Conservation (phyloP, 1,140 invertebrate genomes). For the Heliothis virescens region DNA sequence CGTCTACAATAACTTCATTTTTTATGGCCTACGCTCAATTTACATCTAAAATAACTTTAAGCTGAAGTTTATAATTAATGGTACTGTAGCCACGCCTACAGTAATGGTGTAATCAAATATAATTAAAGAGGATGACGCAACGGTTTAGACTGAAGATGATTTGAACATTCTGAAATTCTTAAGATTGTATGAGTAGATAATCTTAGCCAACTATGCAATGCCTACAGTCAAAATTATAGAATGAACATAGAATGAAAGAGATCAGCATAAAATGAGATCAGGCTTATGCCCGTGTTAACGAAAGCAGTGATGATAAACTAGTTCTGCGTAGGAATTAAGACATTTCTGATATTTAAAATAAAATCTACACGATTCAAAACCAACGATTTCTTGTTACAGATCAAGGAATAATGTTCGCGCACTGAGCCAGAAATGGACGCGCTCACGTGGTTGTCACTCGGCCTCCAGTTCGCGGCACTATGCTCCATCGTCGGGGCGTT, state of each 20-base stretch:
- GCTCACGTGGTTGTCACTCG: slow-evolving; percentile 91
- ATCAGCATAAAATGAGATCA: background rate
- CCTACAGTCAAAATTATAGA: too few species aligned
- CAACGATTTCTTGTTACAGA: slow-evolving; percentile 61
- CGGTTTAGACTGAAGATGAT: slow-evolving; percentile 4
- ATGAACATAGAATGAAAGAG: background rate
- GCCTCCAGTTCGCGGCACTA: slow-evolving; percentile 91
- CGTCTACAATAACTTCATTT: background rate
- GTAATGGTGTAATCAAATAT: slow-evolving; percentile 19
- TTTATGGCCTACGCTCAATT: background rate
- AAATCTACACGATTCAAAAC: too few species aligned
- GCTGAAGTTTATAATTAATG: background rate
- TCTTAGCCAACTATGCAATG: background rate
- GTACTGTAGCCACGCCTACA: background rate
- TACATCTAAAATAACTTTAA: background rate
- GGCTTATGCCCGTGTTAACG: too few species aligned
- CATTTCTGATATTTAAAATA: too few species aligned
- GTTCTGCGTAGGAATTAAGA: too few species aligned
- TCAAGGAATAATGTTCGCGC: slow-evolving; percentile 67
- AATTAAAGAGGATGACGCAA: slow-evolving; percentile 29
- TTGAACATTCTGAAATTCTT: background rate
- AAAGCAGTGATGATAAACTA: too few species aligned
- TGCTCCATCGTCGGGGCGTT: slow-evolving; percentile 92
- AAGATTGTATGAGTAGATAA: background rate
- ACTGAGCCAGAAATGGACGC: slow-evolving; percentile 89